Evolutionary conservation across 30 jellyfish, hydroid and myxozoan species (phyloP).

Genomic region (Aurelia aurita): DNA sequence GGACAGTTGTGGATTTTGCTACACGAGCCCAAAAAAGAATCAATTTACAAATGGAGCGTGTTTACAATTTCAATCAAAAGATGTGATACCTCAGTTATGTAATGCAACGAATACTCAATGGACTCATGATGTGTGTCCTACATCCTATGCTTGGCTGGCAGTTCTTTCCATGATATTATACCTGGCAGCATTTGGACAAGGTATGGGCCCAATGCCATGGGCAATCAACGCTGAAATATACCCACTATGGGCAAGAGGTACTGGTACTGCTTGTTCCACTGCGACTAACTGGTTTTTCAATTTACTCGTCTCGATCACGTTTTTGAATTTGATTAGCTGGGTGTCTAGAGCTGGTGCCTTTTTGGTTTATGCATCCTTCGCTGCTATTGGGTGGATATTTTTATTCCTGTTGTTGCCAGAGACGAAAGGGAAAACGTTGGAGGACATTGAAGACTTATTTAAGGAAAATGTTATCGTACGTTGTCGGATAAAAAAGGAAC

Average conservation of each 20-base stretch:
- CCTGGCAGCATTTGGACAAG: conserved; percentile 92
- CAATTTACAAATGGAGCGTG: conserved; percentile 67
- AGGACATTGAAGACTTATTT: conserved; percentile 82
- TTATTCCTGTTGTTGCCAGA: conserved; percentile 80
- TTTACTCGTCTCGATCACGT: conserved; percentile 77
- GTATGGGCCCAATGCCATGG: conserved; percentile 99
- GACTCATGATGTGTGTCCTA: conserved; percentile 72
- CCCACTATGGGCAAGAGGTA: conserved; percentile 97
- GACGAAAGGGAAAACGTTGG: conserved; percentile 82
- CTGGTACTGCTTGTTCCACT: conserved; percentile 77
- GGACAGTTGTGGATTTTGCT: conserved; percentile 83
- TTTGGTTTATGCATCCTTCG: conserved; percentile 67
- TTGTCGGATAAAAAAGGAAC: conserved; percentile 2
- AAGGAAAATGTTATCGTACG: conserved; percentile 65
- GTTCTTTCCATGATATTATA: conserved; percentile 76
- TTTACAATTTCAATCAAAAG: background rate
- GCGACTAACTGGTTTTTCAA: conserved; percentile 86
- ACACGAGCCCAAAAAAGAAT: background rate
- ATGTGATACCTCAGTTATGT: conserved; percentile 4
- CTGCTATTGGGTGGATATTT: conserved; percentile 77
- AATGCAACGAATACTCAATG: conserved; percentile 44
- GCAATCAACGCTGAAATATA: conserved; percentile 93
- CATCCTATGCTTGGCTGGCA: conserved; percentile 94
- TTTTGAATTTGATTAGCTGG: conserved; percentile 63
- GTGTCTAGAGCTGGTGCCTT: conserved; percentile 87